Evolutionary conservation across 2,797 vertebrate genomes (phyloP).

Genomic region (Liasis olivaceus): DNA sequence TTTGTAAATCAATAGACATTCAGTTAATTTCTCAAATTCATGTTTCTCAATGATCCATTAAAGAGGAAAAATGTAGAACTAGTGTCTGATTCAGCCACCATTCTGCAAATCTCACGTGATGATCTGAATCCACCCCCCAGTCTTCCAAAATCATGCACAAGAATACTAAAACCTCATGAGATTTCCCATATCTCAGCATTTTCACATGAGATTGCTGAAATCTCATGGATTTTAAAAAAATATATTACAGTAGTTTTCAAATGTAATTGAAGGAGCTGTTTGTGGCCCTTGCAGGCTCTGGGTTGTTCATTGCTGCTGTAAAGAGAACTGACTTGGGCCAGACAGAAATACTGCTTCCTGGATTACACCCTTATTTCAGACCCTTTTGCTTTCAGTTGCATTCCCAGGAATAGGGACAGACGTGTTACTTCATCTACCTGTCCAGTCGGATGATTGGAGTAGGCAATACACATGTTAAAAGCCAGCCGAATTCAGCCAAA

Average conservation of each 20-base stretch:
- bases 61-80: neutral
- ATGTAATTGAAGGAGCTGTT: too few species aligned
- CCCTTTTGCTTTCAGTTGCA: neutral
- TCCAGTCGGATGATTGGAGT: conserved; percentile 92
- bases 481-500: conserved; percentile 96
- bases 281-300: too few species aligned
- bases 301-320: neutral
- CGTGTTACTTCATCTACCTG: conserved; percentile 77
- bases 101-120: neutral
- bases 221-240: neutral
- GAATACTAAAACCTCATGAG: neutral
- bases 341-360: neutral
- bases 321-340: neutral
- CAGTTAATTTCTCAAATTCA: neutral
- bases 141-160: neutral
- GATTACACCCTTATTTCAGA: neutral
- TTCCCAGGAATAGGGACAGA: neutral
- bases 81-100: neutral
- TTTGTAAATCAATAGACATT: neutral
- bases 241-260: too few species aligned
- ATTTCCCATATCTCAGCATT: neutral
- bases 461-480: conserved; percentile 92
- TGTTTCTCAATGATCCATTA: neutral
- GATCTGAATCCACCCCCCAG: neutral
- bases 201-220: neutral